Conservation (phyloP, 2,797 vertebrate species). For the Phaenicophaeus curvirostris region DNA sequence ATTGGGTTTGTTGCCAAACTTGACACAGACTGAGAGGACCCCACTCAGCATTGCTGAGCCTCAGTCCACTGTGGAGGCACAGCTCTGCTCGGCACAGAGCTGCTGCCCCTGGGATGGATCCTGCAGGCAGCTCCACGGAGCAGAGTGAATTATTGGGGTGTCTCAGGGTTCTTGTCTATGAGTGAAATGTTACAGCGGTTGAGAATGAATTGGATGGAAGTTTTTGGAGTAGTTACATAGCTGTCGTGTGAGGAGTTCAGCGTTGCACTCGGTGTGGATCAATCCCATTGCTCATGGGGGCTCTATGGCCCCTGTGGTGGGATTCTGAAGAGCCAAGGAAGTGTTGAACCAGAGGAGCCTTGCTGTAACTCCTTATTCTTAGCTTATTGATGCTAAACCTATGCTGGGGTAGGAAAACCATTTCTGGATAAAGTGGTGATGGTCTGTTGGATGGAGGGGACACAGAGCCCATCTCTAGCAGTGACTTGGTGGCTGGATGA, state of each 20-base stretch:
- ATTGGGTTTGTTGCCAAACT: background rate
- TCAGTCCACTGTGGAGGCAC: rapidly evolving
- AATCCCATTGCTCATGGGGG: background rate
- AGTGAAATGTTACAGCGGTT: background rate
- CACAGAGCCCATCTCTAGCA: background rate
- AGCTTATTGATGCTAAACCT: background rate
- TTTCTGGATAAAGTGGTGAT: background rate
- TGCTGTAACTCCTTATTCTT: rapidly evolving
- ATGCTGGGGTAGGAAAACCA: background rate
- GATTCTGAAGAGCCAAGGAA: background rate
- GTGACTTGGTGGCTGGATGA: background rate
- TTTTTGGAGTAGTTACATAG: background rate
- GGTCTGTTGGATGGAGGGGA: background rate
- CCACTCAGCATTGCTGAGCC: background rate
- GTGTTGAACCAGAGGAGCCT: background rate
- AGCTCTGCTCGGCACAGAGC: background rate
- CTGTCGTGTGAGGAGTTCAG: rapidly evolving
- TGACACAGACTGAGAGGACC: background rate
- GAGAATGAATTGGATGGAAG: background rate
- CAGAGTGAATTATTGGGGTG: rapidly evolving
- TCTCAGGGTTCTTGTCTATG: background rate
- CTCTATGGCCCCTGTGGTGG: rapidly evolving
- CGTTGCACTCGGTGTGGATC: background rate
- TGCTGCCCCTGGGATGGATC: rapidly evolving
- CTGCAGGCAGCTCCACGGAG: background rate